These are phyloP conservation scores for Heliothis subflexa DNA, from an alignment of 1,140 invertebrate species.

Conservation along the genomic window DNA sequence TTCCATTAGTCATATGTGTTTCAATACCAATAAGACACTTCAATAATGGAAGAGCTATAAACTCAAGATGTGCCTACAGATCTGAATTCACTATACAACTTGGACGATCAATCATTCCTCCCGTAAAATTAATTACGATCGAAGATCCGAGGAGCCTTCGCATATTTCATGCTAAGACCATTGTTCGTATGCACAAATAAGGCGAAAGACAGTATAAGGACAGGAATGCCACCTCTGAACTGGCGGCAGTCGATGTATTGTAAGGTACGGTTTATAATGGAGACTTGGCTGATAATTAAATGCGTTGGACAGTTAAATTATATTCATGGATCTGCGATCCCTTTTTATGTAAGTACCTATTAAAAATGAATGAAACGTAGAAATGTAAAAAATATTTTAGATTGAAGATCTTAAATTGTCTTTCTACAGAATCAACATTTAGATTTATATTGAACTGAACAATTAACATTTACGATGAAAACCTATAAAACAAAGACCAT, in stretches of 20 bases:
- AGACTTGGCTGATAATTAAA: neutral
- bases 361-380: too few relatives aligned
- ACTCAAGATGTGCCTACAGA: neutral
- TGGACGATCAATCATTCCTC: neutral
- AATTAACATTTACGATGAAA: too few relatives aligned
- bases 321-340: too few relatives aligned
- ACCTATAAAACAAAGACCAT: too few relatives aligned
- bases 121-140: constrained; percentile 12
- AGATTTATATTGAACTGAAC: too few relatives aligned
- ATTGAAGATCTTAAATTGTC: too few relatives aligned
- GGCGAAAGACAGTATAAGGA: constrained; percentile 14
- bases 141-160: neutral
- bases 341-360: too few relatives aligned
- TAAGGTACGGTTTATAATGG: constrained; percentile 14
- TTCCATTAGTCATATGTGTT: too few relatives aligned
- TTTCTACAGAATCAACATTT: too few relatives aligned
- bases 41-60: neutral
- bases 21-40: too few relatives aligned
- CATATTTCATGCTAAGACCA: constrained; percentile 6
- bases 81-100: neutral
- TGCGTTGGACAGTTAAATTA: too few relatives aligned
- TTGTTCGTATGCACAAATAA: constrained; percentile 20
- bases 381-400: too few relatives aligned
- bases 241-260: neutral
- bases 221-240: constrained; percentile 39